These are phyloP conservation scores for Bilobella aurantiaca DNA, from an alignment of 1,140 invertebrate species.

Conservation along the genomic window DNA sequence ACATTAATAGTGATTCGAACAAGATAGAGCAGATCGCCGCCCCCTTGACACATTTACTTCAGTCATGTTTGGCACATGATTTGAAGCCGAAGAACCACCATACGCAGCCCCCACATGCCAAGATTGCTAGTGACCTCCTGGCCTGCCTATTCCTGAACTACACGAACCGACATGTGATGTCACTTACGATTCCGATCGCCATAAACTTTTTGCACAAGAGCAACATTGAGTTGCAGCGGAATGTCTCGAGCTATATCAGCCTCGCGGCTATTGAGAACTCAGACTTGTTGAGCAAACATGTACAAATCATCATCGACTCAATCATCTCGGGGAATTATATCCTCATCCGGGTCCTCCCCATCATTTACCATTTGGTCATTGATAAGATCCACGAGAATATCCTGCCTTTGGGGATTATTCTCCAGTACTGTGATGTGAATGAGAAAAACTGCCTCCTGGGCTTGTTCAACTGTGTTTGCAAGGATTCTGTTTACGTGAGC, in stretches of 20 bases:
- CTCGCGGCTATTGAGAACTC: slow-evolving; percentile 86
- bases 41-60: slow-evolving; percentile 54
- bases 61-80: slow-evolving; percentile 69
- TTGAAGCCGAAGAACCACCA: slow-evolving; percentile 70
- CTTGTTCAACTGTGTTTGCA: slow-evolving; percentile 67
- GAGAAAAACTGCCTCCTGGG: slow-evolving; percentile 72
- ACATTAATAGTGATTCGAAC: too few species aligned
- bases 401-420: slow-evolving; percentile 63
- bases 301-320: slow-evolving; percentile 78
- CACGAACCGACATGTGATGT: slow-evolving; percentile 77
- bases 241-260: slow-evolving; percentile 81
- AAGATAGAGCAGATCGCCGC: too few species aligned
- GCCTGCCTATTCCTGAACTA: slow-evolving; percentile 88
- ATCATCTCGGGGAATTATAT: slow-evolving; percentile 71
- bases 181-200: slow-evolving; percentile 71
- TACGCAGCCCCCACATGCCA: slow-evolving; percentile 82
- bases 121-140: slow-evolving; percentile 86
- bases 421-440: slow-evolving; percentile 66
- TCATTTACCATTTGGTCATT: slow-evolving; percentile 74
- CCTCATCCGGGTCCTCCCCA: slow-evolving; percentile 69
- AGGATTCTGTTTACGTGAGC: too few species aligned
- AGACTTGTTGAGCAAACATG: slow-evolving; percentile 67
- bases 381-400: slow-evolving; percentile 73
- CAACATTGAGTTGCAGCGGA: slow-evolving; percentile 74
- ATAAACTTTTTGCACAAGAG: slow-evolving; percentile 83